Evolutionary conservation across 2,113 vertebrate genomes (phyloP).

Genomic region (Felis chaus): DNA sequence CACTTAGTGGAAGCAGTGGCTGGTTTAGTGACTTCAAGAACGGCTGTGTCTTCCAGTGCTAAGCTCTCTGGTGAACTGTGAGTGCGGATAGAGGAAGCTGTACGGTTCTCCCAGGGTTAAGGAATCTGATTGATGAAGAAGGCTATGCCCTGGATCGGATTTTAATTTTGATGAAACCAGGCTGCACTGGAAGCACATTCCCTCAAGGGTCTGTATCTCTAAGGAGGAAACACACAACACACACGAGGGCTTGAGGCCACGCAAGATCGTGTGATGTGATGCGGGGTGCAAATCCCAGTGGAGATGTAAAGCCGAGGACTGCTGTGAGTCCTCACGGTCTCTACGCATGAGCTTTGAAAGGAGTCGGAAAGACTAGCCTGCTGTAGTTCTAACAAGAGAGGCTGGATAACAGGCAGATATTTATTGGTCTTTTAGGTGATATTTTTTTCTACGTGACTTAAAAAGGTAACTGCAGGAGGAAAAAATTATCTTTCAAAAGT

Average conservation of each 20-base stretch:
- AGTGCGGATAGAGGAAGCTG: not conserved
- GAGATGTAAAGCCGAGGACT: not conserved
- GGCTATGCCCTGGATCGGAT: not conserved
- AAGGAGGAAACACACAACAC: not conserved
- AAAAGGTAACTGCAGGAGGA: not conserved
- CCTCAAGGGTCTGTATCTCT: not conserved
- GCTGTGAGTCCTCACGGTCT: not conserved
- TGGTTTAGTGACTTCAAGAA: not conserved
- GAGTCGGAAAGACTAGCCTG: not conserved
- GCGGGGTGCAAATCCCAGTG: not conserved
- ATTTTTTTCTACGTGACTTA: not conserved
- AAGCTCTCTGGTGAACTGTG: not conserved
- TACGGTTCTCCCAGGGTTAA: not conserved
- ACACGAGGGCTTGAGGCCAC: not conserved
- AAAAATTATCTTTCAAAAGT: constrained; percentile 21
- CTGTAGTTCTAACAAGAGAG: not conserved
- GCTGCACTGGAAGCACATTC: not conserved
- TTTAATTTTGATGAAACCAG: not conserved
- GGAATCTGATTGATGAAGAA: not conserved
- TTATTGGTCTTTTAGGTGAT: not conserved
- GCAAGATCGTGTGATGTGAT: not conserved
- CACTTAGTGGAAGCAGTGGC: not conserved
- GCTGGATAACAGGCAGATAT: not conserved
- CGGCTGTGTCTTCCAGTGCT: not conserved
- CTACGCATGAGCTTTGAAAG: not conserved